Conservation (phyloP, 2,113 vertebrate species). For the Scopus umbretta region DNA sequence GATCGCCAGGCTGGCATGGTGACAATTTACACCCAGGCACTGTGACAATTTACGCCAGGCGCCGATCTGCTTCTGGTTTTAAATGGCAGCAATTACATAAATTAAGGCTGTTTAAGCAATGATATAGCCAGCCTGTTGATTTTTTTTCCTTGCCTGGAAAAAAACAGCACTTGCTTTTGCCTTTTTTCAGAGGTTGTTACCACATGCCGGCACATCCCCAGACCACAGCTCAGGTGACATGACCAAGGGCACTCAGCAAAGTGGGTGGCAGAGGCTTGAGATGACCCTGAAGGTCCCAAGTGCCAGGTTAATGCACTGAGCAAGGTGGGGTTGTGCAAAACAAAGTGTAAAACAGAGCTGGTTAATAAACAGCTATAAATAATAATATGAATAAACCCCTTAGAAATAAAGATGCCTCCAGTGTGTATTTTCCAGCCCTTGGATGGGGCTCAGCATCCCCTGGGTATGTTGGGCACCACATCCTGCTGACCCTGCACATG, state of each 20-base stretch:
- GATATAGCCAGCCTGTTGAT: constrained; percentile 2
- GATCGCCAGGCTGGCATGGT: neutral
- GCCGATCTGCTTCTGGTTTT: neutral
- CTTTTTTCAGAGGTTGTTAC: neutral
- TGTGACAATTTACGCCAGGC: neutral
- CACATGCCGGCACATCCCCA: accelerated
- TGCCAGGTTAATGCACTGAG: neutral
- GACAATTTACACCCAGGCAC: neutral
- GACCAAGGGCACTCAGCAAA: neutral
- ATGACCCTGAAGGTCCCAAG: neutral
- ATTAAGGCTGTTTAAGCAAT: constrained; percentile 8
- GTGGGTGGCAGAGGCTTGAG: neutral
- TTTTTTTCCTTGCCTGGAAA: neutral
- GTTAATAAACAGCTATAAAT: neutral
- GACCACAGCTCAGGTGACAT: neutral
- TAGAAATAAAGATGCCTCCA: neutral
- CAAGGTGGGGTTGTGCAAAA: neutral
- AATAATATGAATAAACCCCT: neutral
- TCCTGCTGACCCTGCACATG: neutral
- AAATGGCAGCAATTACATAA: constrained; percentile 26
- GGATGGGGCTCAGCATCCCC: neutral
- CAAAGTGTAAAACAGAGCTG: neutral
- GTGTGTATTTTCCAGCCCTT: neutral
- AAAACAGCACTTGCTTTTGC: neutral
- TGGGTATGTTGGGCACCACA: accelerated